phyloP scores from a whole-genome alignment of 1,140 invertebrate species.

The Tetramorium simillimum region DNA sequence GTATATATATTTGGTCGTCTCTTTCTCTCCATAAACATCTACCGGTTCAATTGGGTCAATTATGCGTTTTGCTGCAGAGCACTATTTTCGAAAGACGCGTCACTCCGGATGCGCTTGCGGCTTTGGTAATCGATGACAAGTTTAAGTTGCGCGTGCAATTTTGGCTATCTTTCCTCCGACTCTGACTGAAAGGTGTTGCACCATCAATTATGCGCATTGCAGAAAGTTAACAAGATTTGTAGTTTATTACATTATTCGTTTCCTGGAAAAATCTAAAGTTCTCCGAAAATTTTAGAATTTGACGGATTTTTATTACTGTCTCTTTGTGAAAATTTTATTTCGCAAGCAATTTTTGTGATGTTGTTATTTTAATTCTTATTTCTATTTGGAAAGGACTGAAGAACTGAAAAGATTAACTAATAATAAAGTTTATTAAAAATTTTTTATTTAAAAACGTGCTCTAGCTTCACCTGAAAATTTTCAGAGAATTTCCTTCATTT shows the following conservation, averaged over 20 bases:
- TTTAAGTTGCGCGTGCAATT: not conserved
- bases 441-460: not conserved
- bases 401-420: not conserved
- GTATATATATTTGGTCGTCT: not conserved
- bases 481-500: not conserved
- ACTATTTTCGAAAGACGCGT: slow-evolving; percentile 64
- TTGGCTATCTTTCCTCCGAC: not conserved
- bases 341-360: no score
- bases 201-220: not conserved
- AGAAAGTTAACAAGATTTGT: not conserved
- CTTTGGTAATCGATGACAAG: slow-evolving; percentile 10
- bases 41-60: slow-evolving; percentile 69
- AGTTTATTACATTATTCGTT: not conserved
- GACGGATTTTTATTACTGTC: not conserved
- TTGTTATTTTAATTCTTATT: not conserved
- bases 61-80: slow-evolving; percentile 42
- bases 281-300: not conserved
- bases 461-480: not conserved
- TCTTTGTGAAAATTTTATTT: not conserved
- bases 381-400: not conserved
- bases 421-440: no score
- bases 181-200: not conserved
- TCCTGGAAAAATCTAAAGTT: not conserved
- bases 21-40: slow-evolving; percentile 1
- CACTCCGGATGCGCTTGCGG: slow-evolving; percentile 22